phyloP scores from a whole-genome alignment of 1,140 invertebrate species.

The Polypedilum pembai region DNA sequence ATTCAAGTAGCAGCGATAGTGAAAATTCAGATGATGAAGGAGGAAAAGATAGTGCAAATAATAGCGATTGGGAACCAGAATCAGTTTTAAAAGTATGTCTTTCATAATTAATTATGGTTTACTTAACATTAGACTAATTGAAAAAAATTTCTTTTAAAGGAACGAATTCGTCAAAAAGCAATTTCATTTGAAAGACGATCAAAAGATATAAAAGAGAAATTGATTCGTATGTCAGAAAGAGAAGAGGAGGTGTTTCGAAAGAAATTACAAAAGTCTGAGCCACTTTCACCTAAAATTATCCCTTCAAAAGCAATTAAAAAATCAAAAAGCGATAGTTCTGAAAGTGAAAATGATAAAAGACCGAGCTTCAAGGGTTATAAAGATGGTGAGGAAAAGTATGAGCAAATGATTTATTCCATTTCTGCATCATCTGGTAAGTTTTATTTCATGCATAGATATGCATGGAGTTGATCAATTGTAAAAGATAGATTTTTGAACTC shows the following conservation, averaged over 20 bases:
- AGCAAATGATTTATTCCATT: constrained; percentile 15
- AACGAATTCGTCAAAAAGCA: constrained; percentile 1
- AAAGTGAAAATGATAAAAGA: not conserved
- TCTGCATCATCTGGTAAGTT: constrained; percentile 16
- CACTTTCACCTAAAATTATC: not conserved
- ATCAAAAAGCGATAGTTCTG: not conserved
- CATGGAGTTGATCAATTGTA: constrained; percentile 3
- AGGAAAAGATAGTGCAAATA: not conserved
- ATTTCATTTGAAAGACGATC: not conserved
- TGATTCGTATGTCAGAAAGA: not conserved
- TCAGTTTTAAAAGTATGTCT: not conserved
- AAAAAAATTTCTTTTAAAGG: not conserved
- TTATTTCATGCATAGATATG: not conserved
- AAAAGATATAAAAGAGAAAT: not conserved
- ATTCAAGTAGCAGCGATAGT: not conserved
- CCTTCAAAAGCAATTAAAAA: not conserved
- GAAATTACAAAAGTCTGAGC: not conserved
- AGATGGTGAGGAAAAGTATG: constrained; percentile 6
- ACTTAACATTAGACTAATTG: not conserved
- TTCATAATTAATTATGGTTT: too few species aligned
- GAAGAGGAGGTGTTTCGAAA: not conserved
- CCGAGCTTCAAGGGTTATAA: not conserved
- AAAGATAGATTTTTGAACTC: not conserved
- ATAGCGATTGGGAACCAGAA: constrained; percentile 9
- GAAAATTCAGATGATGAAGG: not conserved